These are phyloP conservation scores for Epinephelus coioides DNA, from an alignment of 2,797 vertebrate genomes.

Conservation along the genomic window DNA sequence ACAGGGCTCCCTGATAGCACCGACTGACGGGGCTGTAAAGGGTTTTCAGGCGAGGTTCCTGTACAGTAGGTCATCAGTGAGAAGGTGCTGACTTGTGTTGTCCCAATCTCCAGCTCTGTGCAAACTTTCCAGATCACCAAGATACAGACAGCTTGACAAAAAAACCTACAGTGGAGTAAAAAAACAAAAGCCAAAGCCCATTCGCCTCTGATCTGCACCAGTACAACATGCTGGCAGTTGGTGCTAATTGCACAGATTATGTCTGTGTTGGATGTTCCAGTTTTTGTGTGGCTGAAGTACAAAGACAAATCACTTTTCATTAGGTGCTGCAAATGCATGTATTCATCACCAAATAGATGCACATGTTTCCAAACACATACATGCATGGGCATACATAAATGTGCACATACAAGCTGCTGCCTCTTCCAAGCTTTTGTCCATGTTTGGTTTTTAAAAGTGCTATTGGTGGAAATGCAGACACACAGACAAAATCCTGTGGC, in stretches of 20 bases:
- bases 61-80: constrained; percentile 40
- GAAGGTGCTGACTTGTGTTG: constrained; percentile 42
- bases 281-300: constrained; percentile 22
- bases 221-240: constrained; percentile 27
- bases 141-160: constrained; percentile 21
- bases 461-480: constrained; percentile 51
- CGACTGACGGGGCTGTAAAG: constrained; percentile 46
- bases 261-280: constrained; percentile 33
- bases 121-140: constrained; percentile 31
- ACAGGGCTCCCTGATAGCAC: constrained; percentile 44
- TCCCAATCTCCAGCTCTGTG: constrained; percentile 39
- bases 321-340: constrained; percentile 10
- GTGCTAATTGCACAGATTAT: constrained; percentile 46
- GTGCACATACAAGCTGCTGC: constrained; percentile 13
- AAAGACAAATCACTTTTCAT: constrained; percentile 35
- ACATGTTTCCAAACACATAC: constrained; percentile 5
- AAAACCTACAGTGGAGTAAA: constrained; percentile 7
- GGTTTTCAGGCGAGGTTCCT: constrained; percentile 47
- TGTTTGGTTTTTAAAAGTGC: constrained; percentile 46
- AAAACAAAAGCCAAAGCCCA: constrained; percentile 20
- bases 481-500: constrained; percentile 26
- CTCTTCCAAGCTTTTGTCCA: constrained; percentile 39
- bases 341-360: background rate
- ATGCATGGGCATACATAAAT: constrained; percentile 7
- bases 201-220: constrained; percentile 42